phyloP scores from a whole-genome alignment of 2,113 vertebrate species.

The Rissa tridactyla region DNA sequence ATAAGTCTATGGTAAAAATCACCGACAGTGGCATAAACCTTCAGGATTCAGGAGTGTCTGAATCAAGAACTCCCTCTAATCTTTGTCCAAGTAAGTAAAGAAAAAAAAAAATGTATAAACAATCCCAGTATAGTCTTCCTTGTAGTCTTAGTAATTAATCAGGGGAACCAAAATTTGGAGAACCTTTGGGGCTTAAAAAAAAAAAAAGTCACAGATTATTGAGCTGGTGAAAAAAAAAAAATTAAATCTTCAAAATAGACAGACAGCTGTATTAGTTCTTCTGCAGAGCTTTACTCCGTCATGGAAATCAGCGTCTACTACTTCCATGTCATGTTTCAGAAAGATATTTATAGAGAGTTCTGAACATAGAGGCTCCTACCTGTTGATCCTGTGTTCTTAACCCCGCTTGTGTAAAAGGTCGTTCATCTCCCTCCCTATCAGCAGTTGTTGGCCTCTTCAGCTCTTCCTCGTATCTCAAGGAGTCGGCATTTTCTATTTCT shows the following conservation, averaged over 20 bases:
- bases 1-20: not conserved
- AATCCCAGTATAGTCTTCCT: not conserved
- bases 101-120: not conserved
- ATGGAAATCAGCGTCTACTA: not conserved
- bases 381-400: constrained; percentile 69
- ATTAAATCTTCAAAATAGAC: not conserved
- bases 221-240: not conserved
- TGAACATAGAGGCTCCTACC: constrained; percentile 41
- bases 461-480: constrained; percentile 77
- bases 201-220: not conserved
- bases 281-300: not conserved
- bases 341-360: not conserved
- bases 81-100: not conserved
- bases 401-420: constrained; percentile 89
- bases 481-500: constrained; percentile 66
- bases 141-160: not conserved
- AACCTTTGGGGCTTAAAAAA: not conserved
- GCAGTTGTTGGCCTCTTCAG: constrained; percentile 88
- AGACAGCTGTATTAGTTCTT: not conserved
- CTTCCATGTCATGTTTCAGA: not conserved
- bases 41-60: not conserved
- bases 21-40: not conserved
- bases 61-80: not conserved
- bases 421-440: constrained; percentile 86
- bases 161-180: not conserved